Evolutionary conservation across 2,888 invertebrate genomes (phyloP).

Genomic region (Apodemia duryi): DNA sequence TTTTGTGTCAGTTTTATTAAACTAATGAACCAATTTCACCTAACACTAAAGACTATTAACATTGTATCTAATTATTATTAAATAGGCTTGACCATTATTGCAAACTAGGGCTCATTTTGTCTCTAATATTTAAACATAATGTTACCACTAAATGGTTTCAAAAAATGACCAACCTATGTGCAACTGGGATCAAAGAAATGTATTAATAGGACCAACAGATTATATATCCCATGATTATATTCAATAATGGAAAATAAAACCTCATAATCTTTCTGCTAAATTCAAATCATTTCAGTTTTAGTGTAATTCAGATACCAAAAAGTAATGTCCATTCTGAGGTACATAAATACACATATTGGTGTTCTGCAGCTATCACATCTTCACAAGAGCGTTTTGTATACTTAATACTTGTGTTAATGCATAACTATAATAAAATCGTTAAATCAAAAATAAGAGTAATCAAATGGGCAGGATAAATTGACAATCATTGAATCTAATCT

Average conservation of each 20-base stretch:
- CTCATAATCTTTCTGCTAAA: not conserved
- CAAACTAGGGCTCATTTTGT: too few species aligned
- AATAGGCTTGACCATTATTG: too few species aligned
- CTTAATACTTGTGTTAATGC: not conserved
- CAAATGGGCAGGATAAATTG: constrained; percentile 30
- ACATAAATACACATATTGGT: not conserved
- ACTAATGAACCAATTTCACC: too few species aligned
- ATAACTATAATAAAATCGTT: not conserved
- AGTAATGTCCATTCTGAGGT: not conserved
- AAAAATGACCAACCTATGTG: too few species aligned
- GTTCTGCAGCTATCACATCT: not conserved
- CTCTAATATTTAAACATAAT: too few species aligned
- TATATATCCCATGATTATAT: too few species aligned
- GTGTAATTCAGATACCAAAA: not conserved
- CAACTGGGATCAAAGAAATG: too few species aligned
- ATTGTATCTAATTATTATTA: too few species aligned
- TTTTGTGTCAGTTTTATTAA: too few species aligned
- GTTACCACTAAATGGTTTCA: too few species aligned
- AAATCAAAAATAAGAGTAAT: constrained; percentile 10
- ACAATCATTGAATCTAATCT: constrained; percentile 43
- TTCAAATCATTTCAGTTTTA: not conserved
- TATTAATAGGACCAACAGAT: too few species aligned
- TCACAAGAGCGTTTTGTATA: not conserved
- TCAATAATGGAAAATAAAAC: not conserved
- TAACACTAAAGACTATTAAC: too few species aligned